Conservation (phyloP, 2,797 vertebrate species). For the Crocodylus rhombifer region DNA sequence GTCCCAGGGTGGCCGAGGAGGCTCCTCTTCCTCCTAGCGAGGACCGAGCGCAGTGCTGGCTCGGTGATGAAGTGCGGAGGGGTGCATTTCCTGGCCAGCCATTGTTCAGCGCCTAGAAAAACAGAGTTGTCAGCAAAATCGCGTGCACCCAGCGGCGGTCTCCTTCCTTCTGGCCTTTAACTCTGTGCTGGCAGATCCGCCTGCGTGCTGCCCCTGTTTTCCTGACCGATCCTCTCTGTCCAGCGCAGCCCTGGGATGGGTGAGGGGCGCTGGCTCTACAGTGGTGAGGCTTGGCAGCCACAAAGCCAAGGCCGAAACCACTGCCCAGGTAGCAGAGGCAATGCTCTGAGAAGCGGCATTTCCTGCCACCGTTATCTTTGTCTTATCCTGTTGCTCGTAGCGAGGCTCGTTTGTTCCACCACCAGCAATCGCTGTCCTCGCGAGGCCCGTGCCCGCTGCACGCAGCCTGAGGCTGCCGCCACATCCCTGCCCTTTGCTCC, state of each 20-base stretch:
- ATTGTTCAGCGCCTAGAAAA: accelerated
- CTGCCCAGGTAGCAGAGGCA: neutral
- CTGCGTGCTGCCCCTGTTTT: no score
- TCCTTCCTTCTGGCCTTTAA: accelerated
- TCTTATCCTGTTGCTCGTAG: neutral
- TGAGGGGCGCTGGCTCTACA: neutral
- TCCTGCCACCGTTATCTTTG: neutral
- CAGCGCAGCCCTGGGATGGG: neutral
- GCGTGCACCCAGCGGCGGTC: accelerated
- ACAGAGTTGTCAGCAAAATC: neutral
- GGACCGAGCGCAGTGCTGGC: no score
- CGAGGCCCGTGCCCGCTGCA: neutral
- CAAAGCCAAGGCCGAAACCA: no score
- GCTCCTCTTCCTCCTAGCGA: neutral
- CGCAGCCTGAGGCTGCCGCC: neutral
- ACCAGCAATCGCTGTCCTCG: neutral
- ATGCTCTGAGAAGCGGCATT: neutral
- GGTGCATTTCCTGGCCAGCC: neutral
- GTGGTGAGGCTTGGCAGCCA: no score
- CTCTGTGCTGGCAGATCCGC: neutral
- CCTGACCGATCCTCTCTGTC: neutral
- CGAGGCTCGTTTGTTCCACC: neutral
- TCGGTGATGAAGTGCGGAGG: neutral
- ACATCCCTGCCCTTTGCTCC: neutral
- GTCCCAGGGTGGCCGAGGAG: neutral